These are phyloP conservation scores for Gastrophysa polygoni DNA, from an alignment of 2,888 invertebrate genomes.

Conservation along the genomic window DNA sequence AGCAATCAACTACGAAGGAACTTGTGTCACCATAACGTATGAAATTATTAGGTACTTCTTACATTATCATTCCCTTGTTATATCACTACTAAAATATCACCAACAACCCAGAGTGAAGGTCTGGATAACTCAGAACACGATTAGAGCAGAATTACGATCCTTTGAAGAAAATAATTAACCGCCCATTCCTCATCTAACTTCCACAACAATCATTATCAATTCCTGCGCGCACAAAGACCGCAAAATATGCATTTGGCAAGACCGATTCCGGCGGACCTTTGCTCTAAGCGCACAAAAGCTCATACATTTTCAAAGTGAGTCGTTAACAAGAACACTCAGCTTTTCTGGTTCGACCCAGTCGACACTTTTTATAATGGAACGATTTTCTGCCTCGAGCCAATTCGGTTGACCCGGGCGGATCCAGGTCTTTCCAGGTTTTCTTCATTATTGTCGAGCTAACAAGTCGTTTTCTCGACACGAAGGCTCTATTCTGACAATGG, in stretches of 20 bases:
- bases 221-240: not conserved
- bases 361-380: conserved; percentile 27
- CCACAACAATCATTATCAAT: not conserved
- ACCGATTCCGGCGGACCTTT: not conserved
- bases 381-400: conserved; percentile 19
- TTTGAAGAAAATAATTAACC: not conserved
- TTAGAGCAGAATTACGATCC: not conserved
- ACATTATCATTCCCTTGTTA: too few species aligned
- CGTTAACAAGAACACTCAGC: conserved; percentile 24
- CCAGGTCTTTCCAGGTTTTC: conserved; percentile 3
- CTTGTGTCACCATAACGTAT: too few species aligned
- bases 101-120: too few species aligned
- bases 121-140: too few species aligned
- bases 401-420: conserved; percentile 23
- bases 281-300: conserved; percentile 11
- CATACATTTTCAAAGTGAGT: conserved; percentile 25
- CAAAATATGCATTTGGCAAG: not conserved
- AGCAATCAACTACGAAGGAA: too few species aligned
- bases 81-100: too few species aligned
- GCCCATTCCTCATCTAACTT: not conserved
- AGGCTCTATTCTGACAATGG: not conserved
- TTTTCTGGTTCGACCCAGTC: conserved; percentile 25
- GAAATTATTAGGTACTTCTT: too few species aligned
- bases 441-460: not conserved
- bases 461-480: not conserved